Evolutionary conservation across 2,113 vertebrate genomes (phyloP).

Genomic region (Seriola quinqueradiata): DNA sequence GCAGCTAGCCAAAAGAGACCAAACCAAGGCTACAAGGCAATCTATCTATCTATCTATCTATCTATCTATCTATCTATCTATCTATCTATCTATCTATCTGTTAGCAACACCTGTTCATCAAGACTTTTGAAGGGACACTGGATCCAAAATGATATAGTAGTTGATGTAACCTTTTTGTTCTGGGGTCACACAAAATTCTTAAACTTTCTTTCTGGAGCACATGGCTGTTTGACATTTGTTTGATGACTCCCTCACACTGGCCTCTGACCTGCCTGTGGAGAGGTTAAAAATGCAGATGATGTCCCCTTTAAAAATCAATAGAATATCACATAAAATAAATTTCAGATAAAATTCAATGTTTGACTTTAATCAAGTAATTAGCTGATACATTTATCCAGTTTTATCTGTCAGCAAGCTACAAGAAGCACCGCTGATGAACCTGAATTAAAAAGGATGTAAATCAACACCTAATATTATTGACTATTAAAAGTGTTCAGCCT

Average conservation of each 20-base stretch:
- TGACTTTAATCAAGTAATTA: not conserved
- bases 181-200: too few species aligned
- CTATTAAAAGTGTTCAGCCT: not conserved
- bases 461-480: not conserved
- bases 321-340: not conserved
- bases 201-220: not conserved
- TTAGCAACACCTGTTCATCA: not conserved
- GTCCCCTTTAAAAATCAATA: not conserved
- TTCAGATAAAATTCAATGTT: not conserved
- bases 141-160: not conserved
- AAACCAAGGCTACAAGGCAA: not conserved
- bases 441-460: not conserved
- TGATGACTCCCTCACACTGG: not conserved
- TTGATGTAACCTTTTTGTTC: too few species aligned
- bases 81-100: too few species aligned
- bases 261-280: not conserved
- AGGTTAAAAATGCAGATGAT: not conserved
- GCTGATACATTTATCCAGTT: not conserved
- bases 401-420: not conserved
- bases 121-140: not conserved
- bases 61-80: too few species aligned
- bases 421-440: not conserved
- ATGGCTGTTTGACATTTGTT: not conserved
- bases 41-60: too few species aligned
- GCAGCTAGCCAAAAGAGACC: conserved; percentile 22